These are phyloP conservation scores for Morone chrysops DNA, from an alignment of 2,113 vertebrate species.

Conservation along the genomic window DNA sequence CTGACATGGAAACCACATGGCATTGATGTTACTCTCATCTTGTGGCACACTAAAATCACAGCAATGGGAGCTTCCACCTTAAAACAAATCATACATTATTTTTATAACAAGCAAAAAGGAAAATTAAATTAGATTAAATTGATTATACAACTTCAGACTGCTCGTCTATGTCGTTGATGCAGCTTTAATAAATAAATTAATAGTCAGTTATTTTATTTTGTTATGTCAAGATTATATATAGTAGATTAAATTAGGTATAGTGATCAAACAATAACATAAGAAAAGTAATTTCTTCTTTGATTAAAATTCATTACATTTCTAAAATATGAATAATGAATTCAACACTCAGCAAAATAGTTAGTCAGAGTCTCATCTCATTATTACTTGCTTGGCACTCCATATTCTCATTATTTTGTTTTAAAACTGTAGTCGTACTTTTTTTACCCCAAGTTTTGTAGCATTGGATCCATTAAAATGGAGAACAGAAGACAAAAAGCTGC, in stretches of 20 bases:
- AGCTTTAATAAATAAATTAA: background rate
- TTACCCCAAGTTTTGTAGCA: background rate
- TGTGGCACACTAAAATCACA: background rate
- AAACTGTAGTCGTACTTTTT: background rate
- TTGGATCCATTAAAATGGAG: constrained; percentile 12
- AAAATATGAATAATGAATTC: background rate
- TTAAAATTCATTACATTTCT: background rate
- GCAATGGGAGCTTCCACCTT: background rate
- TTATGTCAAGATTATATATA: background rate
- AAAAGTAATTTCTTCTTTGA: background rate
- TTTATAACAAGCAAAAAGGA: background rate
- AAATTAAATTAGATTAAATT: background rate
- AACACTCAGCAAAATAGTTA: background rate
- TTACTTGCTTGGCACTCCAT: background rate
- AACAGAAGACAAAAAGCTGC: constrained; percentile 28
- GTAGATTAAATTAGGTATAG: background rate
- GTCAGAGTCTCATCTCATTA: background rate
- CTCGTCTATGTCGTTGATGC: no score
- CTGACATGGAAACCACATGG: background rate
- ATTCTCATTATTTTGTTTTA: background rate
- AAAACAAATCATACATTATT: background rate
- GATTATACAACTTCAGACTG: background rate
- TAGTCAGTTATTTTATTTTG: background rate
- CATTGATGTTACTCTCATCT: background rate
- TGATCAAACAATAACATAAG: background rate